Percentiles rank a stretch among this genome's conserved stretches.
These are phyloP conservation scores for Epizoanthus ramosus DNA, from an alignment of 92 coral and sea anemone species.

Conservation along the genomic window DNA sequence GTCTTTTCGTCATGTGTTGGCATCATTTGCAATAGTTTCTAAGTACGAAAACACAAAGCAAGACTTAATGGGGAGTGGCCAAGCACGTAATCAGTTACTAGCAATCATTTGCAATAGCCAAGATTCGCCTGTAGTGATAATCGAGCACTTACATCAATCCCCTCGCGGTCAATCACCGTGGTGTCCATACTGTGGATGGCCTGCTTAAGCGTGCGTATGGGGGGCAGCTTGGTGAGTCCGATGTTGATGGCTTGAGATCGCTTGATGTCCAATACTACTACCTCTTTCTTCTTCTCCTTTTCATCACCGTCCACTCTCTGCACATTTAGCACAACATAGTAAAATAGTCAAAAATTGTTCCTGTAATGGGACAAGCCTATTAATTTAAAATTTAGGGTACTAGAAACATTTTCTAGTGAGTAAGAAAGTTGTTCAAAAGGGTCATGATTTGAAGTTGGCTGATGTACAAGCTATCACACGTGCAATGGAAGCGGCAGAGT, in stretches of 20 bases:
- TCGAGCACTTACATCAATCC: conserved; percentile 81
- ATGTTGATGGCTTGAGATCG: conserved; percentile 97
- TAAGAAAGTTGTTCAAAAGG: too few species aligned
- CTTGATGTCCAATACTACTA: conserved; percentile 91
- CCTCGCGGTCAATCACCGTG: conserved; percentile 90
- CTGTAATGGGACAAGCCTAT: neutral
- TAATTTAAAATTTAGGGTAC: too few species aligned
- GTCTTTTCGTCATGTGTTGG: conserved; percentile 94
- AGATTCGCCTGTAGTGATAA: too few species aligned
- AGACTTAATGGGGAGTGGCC: neutral
- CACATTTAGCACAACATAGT: conserved; percentile 1
- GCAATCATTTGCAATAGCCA: neutral
- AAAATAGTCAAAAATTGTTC: neutral
- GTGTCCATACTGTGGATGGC: conserved; percentile 90
- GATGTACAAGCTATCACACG: too few species aligned
- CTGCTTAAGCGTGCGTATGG: conserved; percentile 84
- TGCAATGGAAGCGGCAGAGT: too few species aligned
- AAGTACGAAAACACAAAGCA: neutral
- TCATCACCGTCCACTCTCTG: conserved; percentile 86
- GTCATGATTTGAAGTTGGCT: too few species aligned
- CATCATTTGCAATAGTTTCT: conserved; percentile 91
- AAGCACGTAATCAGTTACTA: neutral
- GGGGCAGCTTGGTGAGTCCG: conserved; percentile 90
- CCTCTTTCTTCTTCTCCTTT: conserved; percentile 87
- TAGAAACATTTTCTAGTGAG: too few species aligned